Evolutionary conservation across 30 jellyfish, hydroid and myxozoan genomes (phyloP), one percentile per base, ranked within the genome.

Genomic region (Catostylus mosaicus): DNA sequence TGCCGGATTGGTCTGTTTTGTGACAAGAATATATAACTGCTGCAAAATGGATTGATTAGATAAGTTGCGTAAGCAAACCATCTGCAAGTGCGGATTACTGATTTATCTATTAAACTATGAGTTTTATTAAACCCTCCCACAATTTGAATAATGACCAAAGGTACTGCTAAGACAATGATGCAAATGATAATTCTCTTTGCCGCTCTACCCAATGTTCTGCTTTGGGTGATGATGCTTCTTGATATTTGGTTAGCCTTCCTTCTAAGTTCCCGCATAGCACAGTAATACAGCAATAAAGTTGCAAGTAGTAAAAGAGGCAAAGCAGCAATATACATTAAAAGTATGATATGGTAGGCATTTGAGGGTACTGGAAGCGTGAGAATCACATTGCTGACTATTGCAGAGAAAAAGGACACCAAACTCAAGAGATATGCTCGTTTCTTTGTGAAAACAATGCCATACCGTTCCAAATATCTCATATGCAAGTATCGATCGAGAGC

Each of bases 401-500:
- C 12, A 18, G 2, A 4, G 38, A 59, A 37, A 18, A 3, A 59
- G 5, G 71, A 6, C 24, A 18, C 38, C 11, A 27, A 2, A 2
- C n/a, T 18, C 33, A 0, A 0, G 24, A 4, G 24, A 59, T 59
- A 59, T 59, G n/a, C 38, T 59, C 71, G 36, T 0, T 5, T 59
- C 71, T 59, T 59, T 59, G 71, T 59, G 26, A 59, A 22, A 59
- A 59, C 26, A 18, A 37, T 19, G 2, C 38, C 38, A 24, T 59
- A 59, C 71, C 71, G n/a, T 24, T 59, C 71, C 38, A 59, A 59
- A 24, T 59, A 27, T 18, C 19, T 59, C 71, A 59, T 59, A 22
- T 27, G 71, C n/a, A 59, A 37, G 26, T 59, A 59, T 1, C 71
- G 71, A 59, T 59, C 71, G 2, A 59, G 71, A 59, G 71, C 71